Evolutionary conservation across 2,888 invertebrate species (phyloP).

Genomic region (Bimastos eiseni): DNA sequence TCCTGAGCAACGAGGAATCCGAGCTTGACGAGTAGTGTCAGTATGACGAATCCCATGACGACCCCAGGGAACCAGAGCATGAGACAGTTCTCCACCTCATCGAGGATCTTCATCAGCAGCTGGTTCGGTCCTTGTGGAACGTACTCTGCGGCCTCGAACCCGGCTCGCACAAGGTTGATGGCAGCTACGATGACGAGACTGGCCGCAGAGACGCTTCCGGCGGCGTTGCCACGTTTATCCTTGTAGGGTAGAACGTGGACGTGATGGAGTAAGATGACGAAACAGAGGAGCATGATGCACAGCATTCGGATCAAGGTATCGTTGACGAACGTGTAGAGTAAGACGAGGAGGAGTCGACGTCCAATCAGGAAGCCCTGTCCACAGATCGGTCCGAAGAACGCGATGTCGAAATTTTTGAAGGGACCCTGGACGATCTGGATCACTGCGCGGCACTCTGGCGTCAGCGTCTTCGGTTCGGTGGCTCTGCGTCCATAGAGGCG

Average conservation of each 20-base stretch:
- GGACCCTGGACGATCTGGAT: conserved; percentile 45
- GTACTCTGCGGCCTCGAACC: conserved; percentile 46
- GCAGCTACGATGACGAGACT: conserved; percentile 43
- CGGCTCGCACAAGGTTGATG: conserved; percentile 45
- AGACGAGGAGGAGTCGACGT: conserved; percentile 41
- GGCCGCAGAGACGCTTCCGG: conserved; percentile 43
- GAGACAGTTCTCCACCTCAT: conserved; percentile 42
- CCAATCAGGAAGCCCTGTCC: conserved; percentile 44
- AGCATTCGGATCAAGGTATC: conserved; percentile 44
- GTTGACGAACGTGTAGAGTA: conserved; percentile 45
- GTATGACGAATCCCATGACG: conserved; percentile 43
- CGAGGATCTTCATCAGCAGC: conserved; percentile 42
- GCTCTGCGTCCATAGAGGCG: conserved; percentile 26
- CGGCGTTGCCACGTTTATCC: conserved; percentile 43
- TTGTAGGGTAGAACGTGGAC: conserved; percentile 45
- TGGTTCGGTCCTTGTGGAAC: conserved; percentile 44
- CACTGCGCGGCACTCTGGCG: conserved; percentile 40
- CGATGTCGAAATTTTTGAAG: conserved; percentile 40
- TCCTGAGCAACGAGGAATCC: conserved; percentile 22
- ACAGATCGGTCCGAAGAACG: conserved; percentile 41
- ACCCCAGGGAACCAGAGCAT: conserved; percentile 45
- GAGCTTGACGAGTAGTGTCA: conserved; percentile 41
- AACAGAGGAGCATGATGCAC: conserved; percentile 44
- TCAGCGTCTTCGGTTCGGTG: conserved; percentile 29
- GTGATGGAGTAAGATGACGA: conserved; percentile 44